Evolutionary conservation across 2,888 invertebrate genomes (phyloP), one percentile per base, ranked within the genome.

Genomic region (Gymnosoma rotundatum): DNA sequence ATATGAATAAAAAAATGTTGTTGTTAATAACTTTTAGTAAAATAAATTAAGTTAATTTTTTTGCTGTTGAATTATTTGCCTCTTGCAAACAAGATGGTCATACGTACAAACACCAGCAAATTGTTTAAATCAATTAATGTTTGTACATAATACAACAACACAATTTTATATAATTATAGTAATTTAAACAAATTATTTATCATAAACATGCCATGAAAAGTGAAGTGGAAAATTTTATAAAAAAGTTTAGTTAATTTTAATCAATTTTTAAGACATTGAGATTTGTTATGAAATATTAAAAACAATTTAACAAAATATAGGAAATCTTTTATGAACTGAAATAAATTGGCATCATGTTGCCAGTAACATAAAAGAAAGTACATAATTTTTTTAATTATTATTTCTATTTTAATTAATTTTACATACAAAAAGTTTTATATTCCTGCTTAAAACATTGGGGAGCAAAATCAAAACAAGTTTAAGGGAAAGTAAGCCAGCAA

Each of bases 111-210:
- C 36, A 36, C 38, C 50, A 64, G 38, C 36, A 63, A 52, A 66
- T 66, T 32, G 8, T 75, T 50, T 16, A 67, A 58, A 64, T 63
- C 70, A 21, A 64, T 64, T 38, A 42, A 58, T 81, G 81, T 81
- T 81, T 50, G 54, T 75, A 75, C 75, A 70, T 81, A 81, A 81
- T 70, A 70, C 48, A 81, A 64, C 81, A 81, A 75, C 81, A 75
- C 69, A 69, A 75, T 81, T 75, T 75, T 50, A 36, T 42, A 42
- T 69, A 81, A 81, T 81, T 58, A 75, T 64, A 16, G 81, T 75
- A 56, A 63, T 81, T 81, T 64, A 20, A 81, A 67, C 18, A 80
- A 70, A 78, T 78, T 70, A 78, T 56, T 61, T n/a, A 4, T 16
- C 5, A 54, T 63, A 61, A 63, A 61, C 14, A 38, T 42, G 38